A percentile compares a stretch with the other conserved stretches of the same genome.
phyloP scores from a whole-genome alignment of 2,888 invertebrate genomes.

The Chrysina gloriosa region DNA sequence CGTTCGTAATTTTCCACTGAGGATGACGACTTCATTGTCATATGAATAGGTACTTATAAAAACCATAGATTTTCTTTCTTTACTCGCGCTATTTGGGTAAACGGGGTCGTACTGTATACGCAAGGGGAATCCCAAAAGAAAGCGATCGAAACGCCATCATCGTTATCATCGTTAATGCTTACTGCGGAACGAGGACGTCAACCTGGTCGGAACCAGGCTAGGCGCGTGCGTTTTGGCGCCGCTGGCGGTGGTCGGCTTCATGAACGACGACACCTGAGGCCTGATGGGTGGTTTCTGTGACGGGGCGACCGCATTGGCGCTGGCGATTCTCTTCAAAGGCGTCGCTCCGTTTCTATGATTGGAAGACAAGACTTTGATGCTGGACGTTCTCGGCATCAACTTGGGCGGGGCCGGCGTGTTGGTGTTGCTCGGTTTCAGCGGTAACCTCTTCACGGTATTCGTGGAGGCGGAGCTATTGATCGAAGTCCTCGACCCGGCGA shows the following conservation, averaged over 20 bases:
- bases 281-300: conserved; percentile 61
- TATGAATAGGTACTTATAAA: too few relatives aligned
- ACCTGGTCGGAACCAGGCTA: conserved; percentile 41
- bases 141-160: not conserved
- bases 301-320: conserved; percentile 47
- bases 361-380: conserved; percentile 47
- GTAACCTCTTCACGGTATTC: conserved; percentile 80
- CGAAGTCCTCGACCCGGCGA: conserved; percentile 86
- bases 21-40: too few relatives aligned
- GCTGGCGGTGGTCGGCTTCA: conserved; percentile 89
- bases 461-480: conserved; percentile 83
- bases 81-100: too few relatives aligned
- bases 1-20: too few relatives aligned
- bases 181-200: conserved; percentile 42
- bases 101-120: too few relatives aligned
- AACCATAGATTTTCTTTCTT: too few relatives aligned
- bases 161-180: conserved; percentile 18
- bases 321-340: conserved; percentile 60
- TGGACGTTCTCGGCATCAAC: conserved; percentile 50
- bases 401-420: conserved; percentile 48
- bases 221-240: conserved; percentile 72
- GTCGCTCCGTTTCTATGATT: conserved; percentile 58
- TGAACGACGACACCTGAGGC: conserved; percentile 70
- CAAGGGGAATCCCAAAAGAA: too few relatives aligned
- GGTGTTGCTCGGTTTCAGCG: conserved; percentile 62